phyloP scores from a whole-genome alignment of 2,888 invertebrate species.

The Amiota minor region DNA sequence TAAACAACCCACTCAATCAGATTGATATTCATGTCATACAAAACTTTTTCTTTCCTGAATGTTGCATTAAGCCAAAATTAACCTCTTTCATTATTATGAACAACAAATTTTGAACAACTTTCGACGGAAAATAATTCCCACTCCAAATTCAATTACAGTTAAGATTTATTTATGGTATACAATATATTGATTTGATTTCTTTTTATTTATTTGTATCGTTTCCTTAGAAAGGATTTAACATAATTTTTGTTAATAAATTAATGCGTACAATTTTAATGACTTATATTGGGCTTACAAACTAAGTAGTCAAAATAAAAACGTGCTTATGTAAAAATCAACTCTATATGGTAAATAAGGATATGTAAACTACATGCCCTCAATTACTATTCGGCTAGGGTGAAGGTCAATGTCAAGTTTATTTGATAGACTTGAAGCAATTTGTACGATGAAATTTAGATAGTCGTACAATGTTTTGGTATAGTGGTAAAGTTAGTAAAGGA shows the following conservation, averaged over 20 bases:
- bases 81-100: too few relatives aligned
- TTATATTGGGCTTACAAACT: conserved; percentile 3
- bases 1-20: too few relatives aligned
- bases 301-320: neutral
- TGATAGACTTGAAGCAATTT: neutral
- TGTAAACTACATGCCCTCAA: neutral
- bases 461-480: neutral
- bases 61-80: too few relatives aligned
- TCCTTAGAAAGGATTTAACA: too few relatives aligned
- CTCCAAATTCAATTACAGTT: too few relatives aligned
- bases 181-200: too few relatives aligned
- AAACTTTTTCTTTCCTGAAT: too few relatives aligned
- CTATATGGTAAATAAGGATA: neutral
- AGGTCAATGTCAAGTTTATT: conserved; percentile 13
- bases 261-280: conserved; percentile 14
- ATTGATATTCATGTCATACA: too few relatives aligned
- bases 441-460: neutral
- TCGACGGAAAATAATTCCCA: too few relatives aligned
- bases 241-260: conserved; percentile 22
- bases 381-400: neutral
- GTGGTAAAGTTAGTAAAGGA: neutral
- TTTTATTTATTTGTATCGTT: neutral
- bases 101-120: too few relatives aligned
- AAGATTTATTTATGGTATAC: too few relatives aligned
- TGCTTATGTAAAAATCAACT: neutral